Evolutionary conservation across 2,797 vertebrate genomes (phyloP).

Genomic region (Uromys caudimaculatus): DNA sequence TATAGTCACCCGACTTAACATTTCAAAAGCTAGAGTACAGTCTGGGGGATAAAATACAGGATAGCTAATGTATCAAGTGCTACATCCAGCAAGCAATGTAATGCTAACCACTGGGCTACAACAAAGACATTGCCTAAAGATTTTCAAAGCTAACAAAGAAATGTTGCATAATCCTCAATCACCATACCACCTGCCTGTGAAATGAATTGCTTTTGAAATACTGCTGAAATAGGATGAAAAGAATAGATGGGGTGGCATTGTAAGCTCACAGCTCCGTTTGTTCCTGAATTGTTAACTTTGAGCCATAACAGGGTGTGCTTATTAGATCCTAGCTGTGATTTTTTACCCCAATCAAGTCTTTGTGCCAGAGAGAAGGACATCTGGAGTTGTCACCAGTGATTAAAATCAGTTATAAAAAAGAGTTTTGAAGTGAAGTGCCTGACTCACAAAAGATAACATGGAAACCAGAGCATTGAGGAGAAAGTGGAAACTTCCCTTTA

Average conservation of each 20-base stretch:
- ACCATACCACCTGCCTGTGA: slow-evolving; percentile 55
- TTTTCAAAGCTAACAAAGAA: slow-evolving; percentile 67
- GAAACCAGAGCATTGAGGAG: background rate
- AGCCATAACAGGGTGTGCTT: slow-evolving; percentile 23
- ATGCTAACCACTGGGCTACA: slow-evolving; percentile 49
- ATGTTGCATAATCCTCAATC: slow-evolving; percentile 44
- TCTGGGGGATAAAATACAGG: background rate
- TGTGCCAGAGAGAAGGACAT: slow-evolving; percentile 47
- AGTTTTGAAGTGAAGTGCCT: background rate
- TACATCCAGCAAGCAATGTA: slow-evolving; percentile 9
- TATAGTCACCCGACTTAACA: background rate
- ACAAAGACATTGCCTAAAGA: slow-evolving; percentile 41
- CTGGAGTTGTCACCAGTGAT: slow-evolving; percentile 11
- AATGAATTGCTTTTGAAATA: slow-evolving; percentile 65
- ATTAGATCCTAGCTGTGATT: slow-evolving; percentile 38
- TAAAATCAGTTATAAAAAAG: slow-evolving; percentile 47
- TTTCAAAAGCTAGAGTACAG: background rate
- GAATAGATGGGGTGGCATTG: slow-evolving; percentile 27
- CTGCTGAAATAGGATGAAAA: slow-evolving; percentile 50
- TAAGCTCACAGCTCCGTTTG: slow-evolving; percentile 44
- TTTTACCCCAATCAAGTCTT: slow-evolving; percentile 49
- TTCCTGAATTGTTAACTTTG: background rate
- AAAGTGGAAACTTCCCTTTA: background rate
- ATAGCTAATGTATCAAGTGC: slow-evolving; percentile 31
- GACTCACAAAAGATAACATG: slow-evolving; percentile 23